Base-by-base conservation (phyloP, 2,888 invertebrate genomes). In the Willowsia nigromaculata region DNA sequence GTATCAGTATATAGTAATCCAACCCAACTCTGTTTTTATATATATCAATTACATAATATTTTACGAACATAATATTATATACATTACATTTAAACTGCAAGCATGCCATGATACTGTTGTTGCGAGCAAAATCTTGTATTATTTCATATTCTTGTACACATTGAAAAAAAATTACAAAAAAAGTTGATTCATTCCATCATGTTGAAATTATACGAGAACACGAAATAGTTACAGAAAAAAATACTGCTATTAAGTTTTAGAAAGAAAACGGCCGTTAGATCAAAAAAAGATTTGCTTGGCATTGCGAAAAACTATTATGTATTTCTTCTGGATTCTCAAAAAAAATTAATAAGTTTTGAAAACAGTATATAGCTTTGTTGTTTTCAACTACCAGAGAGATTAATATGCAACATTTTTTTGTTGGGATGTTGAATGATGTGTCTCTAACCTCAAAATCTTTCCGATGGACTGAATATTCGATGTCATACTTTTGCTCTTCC, bases 401-500 rank as follows among this genome's bases (percentile, higher is more conserved):
- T 56, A n/a, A 33, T 27, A n/a, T 33, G 53, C 7, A 59, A 59
- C 25, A 47, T 74, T 5, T 47, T 50, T 50, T 53, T 71, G 30
- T 71, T 84, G 71, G 27, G 30, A 84, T 82, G 76, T n/a, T n/a
- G n/a, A 59, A 62, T 37, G 68, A 18, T 74, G 43, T n/a, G 7
- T 78, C 56, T 90, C 92, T 92, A 92, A 99, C 99, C 98, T 99
- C 98, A 95, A 96, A 96, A 95, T 99, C 99, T 97, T 99, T 99
- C 96, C 97, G 97, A 95, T 97, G 97, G 95, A 99, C 98, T 95
- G 97, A 95, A 96, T 97, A 97, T 96, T 99, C 99, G 96, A 99
- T 96, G 96, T 99, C 99, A 95, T 97, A 99, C 95, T 99, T 99
- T 94, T 96, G 95, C 94, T 97, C 97, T 96, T 99, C 99, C 95